These are phyloP conservation scores for Augochlorella aurata DNA, from an alignment of 2,888 invertebrate species.

Conservation along the genomic window DNA sequence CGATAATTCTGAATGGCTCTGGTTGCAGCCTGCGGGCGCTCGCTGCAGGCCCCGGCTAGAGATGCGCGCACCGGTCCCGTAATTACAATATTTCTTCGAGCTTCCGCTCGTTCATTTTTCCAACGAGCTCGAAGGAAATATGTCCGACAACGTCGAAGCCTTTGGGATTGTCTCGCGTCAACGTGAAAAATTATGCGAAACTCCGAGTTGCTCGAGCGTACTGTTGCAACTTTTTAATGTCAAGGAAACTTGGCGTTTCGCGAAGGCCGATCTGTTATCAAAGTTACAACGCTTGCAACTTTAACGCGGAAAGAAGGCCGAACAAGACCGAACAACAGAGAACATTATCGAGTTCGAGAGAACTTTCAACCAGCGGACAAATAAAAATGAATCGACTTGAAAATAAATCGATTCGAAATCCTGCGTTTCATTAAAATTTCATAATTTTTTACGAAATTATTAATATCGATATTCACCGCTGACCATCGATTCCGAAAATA, in stretches of 20 bases:
- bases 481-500: too few species aligned
- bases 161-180: neutral
- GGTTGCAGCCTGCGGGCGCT: neutral
- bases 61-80: too few species aligned
- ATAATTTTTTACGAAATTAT: too few species aligned
- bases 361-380: neutral
- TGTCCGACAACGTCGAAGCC: neutral
- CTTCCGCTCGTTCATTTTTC: neutral
- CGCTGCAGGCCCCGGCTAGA: too few species aligned
- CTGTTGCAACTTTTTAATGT: neutral
- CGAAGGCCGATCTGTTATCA: neutral
- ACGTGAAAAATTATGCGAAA: neutral
- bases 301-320: neutral
- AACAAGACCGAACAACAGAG: neutral
- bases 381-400: neutral
- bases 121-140: neutral
- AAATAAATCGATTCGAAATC: too few species aligned
- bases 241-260: neutral
- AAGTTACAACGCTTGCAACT: neutral
- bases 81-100: neutral
- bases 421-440: too few species aligned
- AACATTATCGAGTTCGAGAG: neutral
- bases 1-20: constrained; percentile 69
- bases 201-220: neutral
- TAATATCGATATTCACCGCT: too few species aligned